Evolutionary conservation across 2,888 invertebrate genomes (phyloP).

Genomic region (Penaeus monodon): DNA sequence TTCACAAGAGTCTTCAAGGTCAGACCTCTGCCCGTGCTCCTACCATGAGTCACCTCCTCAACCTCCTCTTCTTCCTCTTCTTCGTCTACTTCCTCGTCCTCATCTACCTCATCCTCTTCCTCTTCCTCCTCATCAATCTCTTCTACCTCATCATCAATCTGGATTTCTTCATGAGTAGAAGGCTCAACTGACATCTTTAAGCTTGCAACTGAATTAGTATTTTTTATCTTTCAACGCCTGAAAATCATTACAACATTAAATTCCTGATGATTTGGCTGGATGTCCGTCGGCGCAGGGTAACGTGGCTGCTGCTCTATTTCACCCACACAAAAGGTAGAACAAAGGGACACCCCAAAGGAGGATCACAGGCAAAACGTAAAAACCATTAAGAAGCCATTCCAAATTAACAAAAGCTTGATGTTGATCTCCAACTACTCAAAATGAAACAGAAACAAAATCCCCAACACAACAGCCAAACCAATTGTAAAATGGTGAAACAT

Average conservation of each 20-base stretch:
- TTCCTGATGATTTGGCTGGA: slow-evolving; percentile 3
- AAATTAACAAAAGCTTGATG: slow-evolving; percentile 30
- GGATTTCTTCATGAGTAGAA: slow-evolving; percentile 53
- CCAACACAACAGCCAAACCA: slow-evolving; percentile 1
- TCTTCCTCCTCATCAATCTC: slow-evolving; percentile 62
- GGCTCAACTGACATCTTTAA: slow-evolving; percentile 56
- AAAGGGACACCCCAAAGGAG: slow-evolving; percentile 3
- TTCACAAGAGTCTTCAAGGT: slow-evolving; percentile 88
- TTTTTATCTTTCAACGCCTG: slow-evolving; percentile 39
- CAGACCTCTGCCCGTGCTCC: slow-evolving; percentile 69
- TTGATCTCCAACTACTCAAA: slow-evolving; percentile 35
- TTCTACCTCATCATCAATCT: slow-evolving; percentile 59
- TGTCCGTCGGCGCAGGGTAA: slow-evolving; percentile 13
- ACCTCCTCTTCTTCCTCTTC: slow-evolving; percentile 62
- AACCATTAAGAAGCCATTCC: slow-evolving; percentile 37
- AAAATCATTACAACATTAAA: slow-evolving; percentile 42
- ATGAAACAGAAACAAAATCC: neutral
- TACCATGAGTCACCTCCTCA: slow-evolving; percentile 59
- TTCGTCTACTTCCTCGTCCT: slow-evolving; percentile 60
- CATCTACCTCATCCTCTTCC: slow-evolving; percentile 62
- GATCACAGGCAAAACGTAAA: slow-evolving; percentile 19
- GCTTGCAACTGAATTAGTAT: slow-evolving; percentile 31
- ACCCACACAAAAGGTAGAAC: neutral
- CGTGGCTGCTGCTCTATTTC: slow-evolving; percentile 1
- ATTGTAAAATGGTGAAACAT: neutral